These are phyloP conservation scores for Perca fluviatilis DNA, from an alignment of 2,113 vertebrate species.

Conservation along the genomic window DNA sequence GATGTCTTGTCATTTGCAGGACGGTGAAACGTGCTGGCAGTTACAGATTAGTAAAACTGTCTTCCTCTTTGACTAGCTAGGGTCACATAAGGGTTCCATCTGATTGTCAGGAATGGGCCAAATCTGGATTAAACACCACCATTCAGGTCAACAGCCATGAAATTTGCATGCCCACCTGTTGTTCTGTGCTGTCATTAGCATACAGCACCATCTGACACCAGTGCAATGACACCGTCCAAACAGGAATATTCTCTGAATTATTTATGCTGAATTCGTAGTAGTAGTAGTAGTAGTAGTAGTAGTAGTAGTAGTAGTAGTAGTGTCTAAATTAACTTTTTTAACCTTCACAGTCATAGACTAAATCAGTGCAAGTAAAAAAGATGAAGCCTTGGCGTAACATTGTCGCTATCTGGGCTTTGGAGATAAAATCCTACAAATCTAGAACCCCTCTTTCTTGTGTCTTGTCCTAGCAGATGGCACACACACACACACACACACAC, in stretches of 20 bases:
- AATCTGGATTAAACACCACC: conserved; percentile 69
- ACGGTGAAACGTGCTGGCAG: neutral
- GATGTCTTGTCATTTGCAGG: conserved; percentile 8
- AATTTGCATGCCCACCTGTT: conserved; percentile 66
- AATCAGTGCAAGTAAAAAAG: neutral
- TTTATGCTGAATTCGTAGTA: neutral
- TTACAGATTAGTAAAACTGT: conserved; percentile 32
- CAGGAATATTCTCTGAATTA: neutral
- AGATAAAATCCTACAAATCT: conserved; percentile 14
- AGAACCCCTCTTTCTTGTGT: neutral
- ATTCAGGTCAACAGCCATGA: conserved; percentile 77
- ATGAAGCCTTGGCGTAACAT: neutral
- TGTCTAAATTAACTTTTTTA: neutral
- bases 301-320: no score
- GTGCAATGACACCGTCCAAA: conserved; percentile 21
- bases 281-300: no score
- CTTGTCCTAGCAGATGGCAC: conserved; percentile 33
- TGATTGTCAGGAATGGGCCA: conserved; percentile 62
- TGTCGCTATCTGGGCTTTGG: neutral
- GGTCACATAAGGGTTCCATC: conserved; percentile 27
- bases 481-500: neutral
- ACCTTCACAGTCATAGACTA: neutral
- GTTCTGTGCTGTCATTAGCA: conserved; percentile 61
- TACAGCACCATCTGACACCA: conserved; percentile 56
- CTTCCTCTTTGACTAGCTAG: conserved; percentile 1